A percentile compares a stretch with the other conserved stretches of the same genome.
phyloP scores from a whole-genome alignment of 2,797 vertebrate genomes.

The Chloroceryle amazona region DNA sequence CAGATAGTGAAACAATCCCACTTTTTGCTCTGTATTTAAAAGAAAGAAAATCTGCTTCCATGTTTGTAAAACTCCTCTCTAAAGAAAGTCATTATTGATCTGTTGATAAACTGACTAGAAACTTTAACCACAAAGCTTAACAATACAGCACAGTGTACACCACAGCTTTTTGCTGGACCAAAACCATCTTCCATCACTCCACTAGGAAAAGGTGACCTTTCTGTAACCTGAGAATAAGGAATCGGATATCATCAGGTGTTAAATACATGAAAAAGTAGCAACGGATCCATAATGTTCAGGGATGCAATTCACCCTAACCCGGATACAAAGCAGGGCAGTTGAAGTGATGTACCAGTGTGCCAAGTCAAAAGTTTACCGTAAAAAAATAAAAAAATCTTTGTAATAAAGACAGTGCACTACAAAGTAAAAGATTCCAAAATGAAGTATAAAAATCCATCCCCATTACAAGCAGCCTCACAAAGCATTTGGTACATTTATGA shows the following conservation, averaged over 20 bases:
- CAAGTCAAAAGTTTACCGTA: neutral
- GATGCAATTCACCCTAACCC: neutral
- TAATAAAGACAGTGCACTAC: neutral
- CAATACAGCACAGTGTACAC: neutral
- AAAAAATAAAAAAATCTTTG: neutral
- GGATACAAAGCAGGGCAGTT: neutral
- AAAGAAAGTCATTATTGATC: neutral
- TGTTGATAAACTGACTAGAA: neutral
- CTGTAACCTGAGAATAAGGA: neutral
- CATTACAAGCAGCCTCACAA: neutral
- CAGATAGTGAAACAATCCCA: neutral
- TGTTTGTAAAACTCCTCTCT: neutral
- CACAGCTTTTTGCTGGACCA: neutral
- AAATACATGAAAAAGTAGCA: rapidly evolving
- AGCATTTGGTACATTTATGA: neutral
- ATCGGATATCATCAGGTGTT: neutral
- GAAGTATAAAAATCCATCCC: neutral
- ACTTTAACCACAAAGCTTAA: neutral
- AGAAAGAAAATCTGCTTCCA: neutral
- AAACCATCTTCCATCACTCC: rapidly evolving
- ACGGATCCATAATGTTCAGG: neutral
- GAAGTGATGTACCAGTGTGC: rapidly evolving
- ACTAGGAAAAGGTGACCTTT: neutral
- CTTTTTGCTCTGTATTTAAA: neutral
- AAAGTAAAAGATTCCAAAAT: neutral